These are phyloP conservation scores for Eleginops maclovinus DNA, from an alignment of 2,113 vertebrate species.

Conservation along the genomic window DNA sequence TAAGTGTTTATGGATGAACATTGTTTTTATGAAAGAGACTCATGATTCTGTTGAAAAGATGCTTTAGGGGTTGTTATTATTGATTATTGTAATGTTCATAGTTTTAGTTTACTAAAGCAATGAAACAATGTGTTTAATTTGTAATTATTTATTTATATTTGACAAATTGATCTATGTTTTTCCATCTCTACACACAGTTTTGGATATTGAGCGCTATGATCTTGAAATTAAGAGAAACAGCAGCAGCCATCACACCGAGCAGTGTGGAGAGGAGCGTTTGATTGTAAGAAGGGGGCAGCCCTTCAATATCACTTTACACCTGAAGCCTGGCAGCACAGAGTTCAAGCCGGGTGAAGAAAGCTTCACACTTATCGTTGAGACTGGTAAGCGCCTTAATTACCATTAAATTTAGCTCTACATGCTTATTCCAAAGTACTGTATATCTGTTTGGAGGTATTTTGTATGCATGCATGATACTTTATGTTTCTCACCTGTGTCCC, in stretches of 20 bases:
- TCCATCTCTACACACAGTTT: constrained; percentile 61
- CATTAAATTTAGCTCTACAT: not conserved
- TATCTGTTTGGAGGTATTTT: not conserved
- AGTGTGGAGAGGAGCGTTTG: constrained; percentile 75
- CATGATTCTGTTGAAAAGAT: too few relatives aligned
- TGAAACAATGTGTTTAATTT: constrained; percentile 3
- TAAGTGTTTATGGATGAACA: too few relatives aligned
- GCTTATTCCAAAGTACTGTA: not conserved
- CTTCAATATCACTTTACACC: constrained; percentile 85
- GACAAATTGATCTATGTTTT: not conserved
- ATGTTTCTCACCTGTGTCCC: not conserved
- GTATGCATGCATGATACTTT: not conserved
- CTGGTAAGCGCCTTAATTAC: constrained; percentile 71
- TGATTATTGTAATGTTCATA: not conserved
- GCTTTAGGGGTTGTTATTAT: too few relatives aligned
- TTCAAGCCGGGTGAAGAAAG: constrained; percentile 75
- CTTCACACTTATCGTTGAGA: constrained; percentile 81
- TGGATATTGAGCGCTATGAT: constrained; percentile 85
- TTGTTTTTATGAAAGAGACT: too few relatives aligned
- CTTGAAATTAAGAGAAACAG: constrained; percentile 85
- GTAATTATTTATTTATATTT: not conserved
- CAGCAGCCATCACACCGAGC: constrained; percentile 81
- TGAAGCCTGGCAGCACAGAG: constrained; percentile 69
- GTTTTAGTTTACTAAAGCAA: not conserved
- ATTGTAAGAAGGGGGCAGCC: constrained; percentile 88